These are phyloP conservation scores for Anticlea derivata DNA, from an alignment of 2,888 invertebrate species.

Conservation along the genomic window DNA sequence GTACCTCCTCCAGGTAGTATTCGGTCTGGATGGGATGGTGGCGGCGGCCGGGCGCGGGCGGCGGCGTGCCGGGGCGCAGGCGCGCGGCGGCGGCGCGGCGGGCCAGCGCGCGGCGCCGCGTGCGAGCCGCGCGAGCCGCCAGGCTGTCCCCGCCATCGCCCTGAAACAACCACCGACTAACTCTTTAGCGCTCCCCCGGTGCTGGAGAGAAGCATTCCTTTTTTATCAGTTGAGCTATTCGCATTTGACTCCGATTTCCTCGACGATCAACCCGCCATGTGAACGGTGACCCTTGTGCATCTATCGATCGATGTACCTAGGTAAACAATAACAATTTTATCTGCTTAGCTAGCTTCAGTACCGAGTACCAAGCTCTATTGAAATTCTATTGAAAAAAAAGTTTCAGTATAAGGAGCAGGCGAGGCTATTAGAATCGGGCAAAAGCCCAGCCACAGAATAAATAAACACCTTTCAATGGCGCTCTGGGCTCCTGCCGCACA, in stretches of 20 bases:
- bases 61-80: conserved; percentile 87
- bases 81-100: conserved; percentile 90
- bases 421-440: background rate
- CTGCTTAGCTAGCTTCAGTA: too few species aligned
- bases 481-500: background rate
- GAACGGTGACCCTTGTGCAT: too few species aligned
- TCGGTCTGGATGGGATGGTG: conserved; percentile 96
- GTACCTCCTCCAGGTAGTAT: conserved; percentile 92
- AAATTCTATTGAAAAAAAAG: too few species aligned
- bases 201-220: too few species aligned
- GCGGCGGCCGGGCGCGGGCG: conserved; percentile 91
- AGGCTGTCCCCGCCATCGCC: conserved; percentile 73
- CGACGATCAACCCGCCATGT: too few species aligned
- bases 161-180: conserved; percentile 43
- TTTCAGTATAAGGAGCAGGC: background rate
- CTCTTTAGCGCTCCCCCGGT: background rate
- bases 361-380: too few species aligned
- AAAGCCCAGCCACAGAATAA: too few species aligned
- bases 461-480: too few species aligned
- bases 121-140: conserved; percentile 70
- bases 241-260: too few species aligned
- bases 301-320: too few species aligned
- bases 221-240: too few species aligned
- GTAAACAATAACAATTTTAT: too few species aligned
- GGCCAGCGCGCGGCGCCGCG: conserved; percentile 87